phyloP scores from a whole-genome alignment of 2,113 vertebrate genomes.

The Mirounga angustirostris region DNA sequence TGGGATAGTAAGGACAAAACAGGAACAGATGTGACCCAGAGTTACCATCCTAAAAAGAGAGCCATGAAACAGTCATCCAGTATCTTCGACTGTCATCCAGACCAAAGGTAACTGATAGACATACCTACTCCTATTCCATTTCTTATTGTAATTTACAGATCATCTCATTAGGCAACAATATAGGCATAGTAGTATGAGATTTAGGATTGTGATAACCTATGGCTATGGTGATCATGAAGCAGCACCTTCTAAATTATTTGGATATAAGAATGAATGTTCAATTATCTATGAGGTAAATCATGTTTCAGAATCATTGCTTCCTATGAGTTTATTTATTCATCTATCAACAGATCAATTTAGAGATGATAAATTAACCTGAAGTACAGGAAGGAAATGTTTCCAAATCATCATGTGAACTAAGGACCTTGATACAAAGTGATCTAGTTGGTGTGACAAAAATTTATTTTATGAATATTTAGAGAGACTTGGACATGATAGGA shows the following conservation, averaged over 20 bases:
- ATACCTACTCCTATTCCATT: neutral
- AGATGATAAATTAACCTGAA: neutral
- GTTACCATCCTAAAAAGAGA: neutral
- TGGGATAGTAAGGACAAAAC: neutral
- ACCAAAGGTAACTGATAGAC: neutral
- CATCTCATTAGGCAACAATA: neutral
- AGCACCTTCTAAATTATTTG: neutral
- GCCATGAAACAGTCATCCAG: neutral
- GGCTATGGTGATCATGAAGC: neutral
- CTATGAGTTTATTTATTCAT: neutral
- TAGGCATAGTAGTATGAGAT: neutral
- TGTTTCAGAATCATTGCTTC: neutral
- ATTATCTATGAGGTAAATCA: neutral
- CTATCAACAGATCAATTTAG: constrained; percentile 9
- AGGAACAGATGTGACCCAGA: neutral
- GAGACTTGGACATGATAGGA: neutral
- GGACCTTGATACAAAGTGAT: neutral
- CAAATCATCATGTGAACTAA: neutral
- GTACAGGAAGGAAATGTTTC: neutral
- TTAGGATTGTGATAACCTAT: neutral
- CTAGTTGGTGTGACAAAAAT: neutral
- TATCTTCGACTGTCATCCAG: neutral
- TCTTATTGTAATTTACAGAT: neutral
- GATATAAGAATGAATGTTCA: neutral
- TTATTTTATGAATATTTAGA: neutral